A percentile compares a stretch with the other conserved stretches of the same genome.
These are phyloP conservation scores for Polyommatus icarus DNA, from an alignment of 2,888 invertebrate genomes.

Conservation along the genomic window DNA sequence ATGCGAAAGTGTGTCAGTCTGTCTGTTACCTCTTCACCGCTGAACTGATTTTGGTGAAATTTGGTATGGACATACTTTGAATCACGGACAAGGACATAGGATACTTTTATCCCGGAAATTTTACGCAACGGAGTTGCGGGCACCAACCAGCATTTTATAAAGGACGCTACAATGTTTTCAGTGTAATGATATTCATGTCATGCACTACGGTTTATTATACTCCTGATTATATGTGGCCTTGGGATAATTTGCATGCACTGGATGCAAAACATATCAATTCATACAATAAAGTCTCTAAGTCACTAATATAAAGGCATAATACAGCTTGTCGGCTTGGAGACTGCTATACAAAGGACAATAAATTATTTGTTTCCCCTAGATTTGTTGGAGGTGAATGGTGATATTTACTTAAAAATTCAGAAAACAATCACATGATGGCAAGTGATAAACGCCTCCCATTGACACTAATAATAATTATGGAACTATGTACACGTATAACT, in stretches of 20 bases:
- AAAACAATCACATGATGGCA: no score
- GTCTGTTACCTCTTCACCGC: no score
- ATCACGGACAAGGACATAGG: no score
- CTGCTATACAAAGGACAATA: neutral
- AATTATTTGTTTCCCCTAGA: neutral
- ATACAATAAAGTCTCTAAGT: neutral
- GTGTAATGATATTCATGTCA: slow-evolving; percentile 52
- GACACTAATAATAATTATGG: no score
- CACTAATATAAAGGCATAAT: neutral
- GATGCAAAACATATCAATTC: slow-evolving; percentile 9
- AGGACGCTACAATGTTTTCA: slow-evolving; percentile 25
- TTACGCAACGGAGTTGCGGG: no score
- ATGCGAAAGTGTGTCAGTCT: no score
- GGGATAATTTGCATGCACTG: slow-evolving; percentile 43
- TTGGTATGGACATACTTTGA: no score
- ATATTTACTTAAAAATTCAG: no score
- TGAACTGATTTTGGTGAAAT: no score
- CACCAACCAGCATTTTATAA: neutral
- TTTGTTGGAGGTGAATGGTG: no score
- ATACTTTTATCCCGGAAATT: neutral
- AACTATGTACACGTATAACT: no score
- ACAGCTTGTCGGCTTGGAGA: neutral
- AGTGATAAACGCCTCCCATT: no score
- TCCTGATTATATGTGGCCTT: slow-evolving; percentile 51
- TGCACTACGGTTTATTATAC: slow-evolving; percentile 51